Evolutionary conservation across 92 coral and sea anemone species (phyloP).

Genomic region (Bergia puertoricense): DNA sequence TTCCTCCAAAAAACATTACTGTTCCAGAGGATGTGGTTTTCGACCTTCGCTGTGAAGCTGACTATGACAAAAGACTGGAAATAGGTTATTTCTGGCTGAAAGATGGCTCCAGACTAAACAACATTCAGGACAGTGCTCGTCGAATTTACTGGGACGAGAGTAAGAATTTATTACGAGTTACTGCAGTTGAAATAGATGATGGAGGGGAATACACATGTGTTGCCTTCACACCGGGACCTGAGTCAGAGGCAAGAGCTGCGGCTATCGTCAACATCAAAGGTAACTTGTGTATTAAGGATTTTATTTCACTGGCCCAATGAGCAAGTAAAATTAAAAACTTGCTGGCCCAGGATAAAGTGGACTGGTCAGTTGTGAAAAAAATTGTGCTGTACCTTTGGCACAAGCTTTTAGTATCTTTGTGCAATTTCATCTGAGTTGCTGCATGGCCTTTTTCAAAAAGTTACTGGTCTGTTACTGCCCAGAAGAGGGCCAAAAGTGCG

Average conservation of each 20-base stretch:
- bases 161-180: slow-evolving; percentile 51
- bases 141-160: slow-evolving; percentile 57
- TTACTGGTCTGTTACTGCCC: no score
- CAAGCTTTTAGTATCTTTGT: no score
- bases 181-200: slow-evolving; percentile 52
- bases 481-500: no score
- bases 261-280: slow-evolving; percentile 79
- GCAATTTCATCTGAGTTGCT: no score
- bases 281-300: background rate
- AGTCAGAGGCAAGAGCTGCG: slow-evolving; percentile 65
- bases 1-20: slow-evolving; percentile 28
- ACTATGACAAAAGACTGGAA: slow-evolving; percentile 32
- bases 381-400: no score
- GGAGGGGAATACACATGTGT: slow-evolving; percentile 86
- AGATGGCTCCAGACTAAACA: slow-evolving; percentile 52
- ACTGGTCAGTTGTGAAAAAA: no score
- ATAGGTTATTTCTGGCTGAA: slow-evolving; percentile 67
- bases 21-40: slow-evolving; percentile 42
- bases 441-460: no score
- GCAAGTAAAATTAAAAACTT: no score
- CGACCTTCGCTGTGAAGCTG: slow-evolving; percentile 75
- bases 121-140: slow-evolving; percentile 4
- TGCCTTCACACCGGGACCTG: slow-evolving; percentile 76
- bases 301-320: background rate
- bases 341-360: no score